phyloP scores from a whole-genome alignment of 2,888 invertebrate genomes.

The Prosopocoilus inquinatus region DNA sequence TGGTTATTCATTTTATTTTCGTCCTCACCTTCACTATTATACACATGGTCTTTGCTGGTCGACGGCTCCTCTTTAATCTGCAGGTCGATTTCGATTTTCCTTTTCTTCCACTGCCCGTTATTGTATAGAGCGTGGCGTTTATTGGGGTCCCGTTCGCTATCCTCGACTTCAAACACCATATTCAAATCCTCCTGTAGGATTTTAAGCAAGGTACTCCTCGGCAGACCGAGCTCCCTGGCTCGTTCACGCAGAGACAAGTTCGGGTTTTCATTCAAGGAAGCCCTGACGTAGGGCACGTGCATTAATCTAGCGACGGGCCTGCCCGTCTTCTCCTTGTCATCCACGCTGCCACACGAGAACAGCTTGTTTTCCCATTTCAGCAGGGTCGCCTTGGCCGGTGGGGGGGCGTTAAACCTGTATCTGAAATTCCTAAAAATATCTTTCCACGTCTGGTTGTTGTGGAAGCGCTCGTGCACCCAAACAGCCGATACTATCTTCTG shows the following conservation, averaged over 20 bases:
- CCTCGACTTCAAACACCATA: conserved; percentile 39
- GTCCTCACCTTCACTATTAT: conserved; percentile 6
- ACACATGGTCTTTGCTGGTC: background rate
- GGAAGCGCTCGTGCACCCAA: conserved; percentile 53
- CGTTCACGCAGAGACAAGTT: conserved; percentile 50
- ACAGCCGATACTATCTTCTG: conserved; percentile 53
- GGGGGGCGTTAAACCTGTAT: conserved; percentile 47
- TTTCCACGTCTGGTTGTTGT: conserved; percentile 42
- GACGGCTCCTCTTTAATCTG: conserved; percentile 18
- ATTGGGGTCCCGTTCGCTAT: conserved; percentile 29
- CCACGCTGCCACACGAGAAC: conserved; percentile 49
- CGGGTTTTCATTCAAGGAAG: conserved; percentile 46
- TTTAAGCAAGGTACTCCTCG: conserved; percentile 49
- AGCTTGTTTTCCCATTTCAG: conserved; percentile 49
- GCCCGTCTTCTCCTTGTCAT: conserved; percentile 49
- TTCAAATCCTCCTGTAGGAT: conserved; percentile 46
- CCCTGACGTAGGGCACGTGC: conserved; percentile 46
- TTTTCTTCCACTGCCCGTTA: conserved; percentile 37
- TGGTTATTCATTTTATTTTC: conserved; percentile 5
- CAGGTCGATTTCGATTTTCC: conserved; percentile 11
- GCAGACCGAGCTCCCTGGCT: conserved; percentile 46
- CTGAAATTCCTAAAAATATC: conserved; percentile 51
- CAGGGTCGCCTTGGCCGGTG: conserved; percentile 42
- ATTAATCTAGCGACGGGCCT: conserved; percentile 43
- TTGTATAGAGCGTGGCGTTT: conserved; percentile 35